These are phyloP conservation scores for Zapornia atra DNA, from an alignment of 2,113 vertebrate species.

Conservation along the genomic window DNA sequence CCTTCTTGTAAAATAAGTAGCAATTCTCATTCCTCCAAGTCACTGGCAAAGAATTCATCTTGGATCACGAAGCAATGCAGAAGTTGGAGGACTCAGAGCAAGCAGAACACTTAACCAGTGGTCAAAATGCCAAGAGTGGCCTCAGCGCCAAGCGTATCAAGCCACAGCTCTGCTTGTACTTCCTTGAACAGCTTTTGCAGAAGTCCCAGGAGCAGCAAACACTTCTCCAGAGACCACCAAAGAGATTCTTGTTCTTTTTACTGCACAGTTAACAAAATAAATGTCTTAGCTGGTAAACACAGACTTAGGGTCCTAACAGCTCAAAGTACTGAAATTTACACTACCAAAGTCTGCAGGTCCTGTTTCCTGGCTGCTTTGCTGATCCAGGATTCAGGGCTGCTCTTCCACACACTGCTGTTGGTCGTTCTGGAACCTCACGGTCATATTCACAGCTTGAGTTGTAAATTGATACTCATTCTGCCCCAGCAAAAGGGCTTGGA, in stretches of 20 bases:
- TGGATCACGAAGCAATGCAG: fast-evolving
- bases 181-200: background rate
- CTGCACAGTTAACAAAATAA: background rate
- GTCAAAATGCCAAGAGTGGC: background rate
- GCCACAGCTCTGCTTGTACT: background rate
- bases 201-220: background rate
- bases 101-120: background rate
- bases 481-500: background rate
- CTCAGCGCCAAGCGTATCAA: background rate
- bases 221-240: background rate
- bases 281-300: background rate
- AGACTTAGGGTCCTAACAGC: background rate
- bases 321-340: background rate
- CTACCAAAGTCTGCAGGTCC: background rate
- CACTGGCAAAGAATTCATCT: background rate
- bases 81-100: background rate
- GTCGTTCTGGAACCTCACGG: background rate
- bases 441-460: background rate
- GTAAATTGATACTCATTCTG: background rate
- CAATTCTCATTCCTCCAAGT: background rate
- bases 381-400: background rate
- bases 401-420: background rate
- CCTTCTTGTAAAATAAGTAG: background rate
- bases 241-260: background rate
- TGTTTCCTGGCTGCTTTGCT: background rate